Evolutionary conservation across 2,113 vertebrate species (phyloP).

Genomic region (Prietella phreatophila): DNA sequence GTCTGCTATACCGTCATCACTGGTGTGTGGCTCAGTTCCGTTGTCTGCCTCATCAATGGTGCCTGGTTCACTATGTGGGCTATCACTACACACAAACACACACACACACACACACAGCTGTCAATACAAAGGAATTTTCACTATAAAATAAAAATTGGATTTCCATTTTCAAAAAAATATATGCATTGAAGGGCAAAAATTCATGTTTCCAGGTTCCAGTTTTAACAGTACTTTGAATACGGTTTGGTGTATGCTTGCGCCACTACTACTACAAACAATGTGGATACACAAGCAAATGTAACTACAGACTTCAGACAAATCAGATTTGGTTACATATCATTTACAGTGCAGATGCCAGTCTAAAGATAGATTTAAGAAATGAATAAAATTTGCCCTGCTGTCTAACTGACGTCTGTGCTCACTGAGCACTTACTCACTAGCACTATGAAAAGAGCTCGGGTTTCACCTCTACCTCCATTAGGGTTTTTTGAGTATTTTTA

Average conservation of each 20-base stretch:
- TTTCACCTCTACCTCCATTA: neutral
- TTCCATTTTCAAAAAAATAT: conserved; percentile 1
- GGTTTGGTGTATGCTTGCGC: neutral
- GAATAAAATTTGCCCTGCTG: neutral
- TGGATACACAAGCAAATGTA: neutral
- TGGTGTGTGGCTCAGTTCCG: conserved; percentile 94
- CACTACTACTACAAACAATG: neutral
- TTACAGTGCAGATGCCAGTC: neutral
- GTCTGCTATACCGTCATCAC: conserved; percentile 85
- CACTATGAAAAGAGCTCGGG: neutral
- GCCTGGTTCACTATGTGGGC: conserved; percentile 96
- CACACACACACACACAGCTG: neutral
- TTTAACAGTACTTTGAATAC: neutral
- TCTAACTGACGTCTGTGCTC: neutral
- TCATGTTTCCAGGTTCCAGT: neutral
- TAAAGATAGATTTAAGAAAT: neutral
- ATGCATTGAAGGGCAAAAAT: neutral
- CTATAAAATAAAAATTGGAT: neutral
- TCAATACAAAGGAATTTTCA: neutral
- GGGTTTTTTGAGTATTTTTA: neutral
- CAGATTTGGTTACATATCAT: neutral
- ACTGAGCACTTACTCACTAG: neutral
- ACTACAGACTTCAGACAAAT: neutral
- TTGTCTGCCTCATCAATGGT: conserved; percentile 94
- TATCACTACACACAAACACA: conserved; percentile 79